Percentiles rank a stretch among this genome's conserved stretches.
Evolutionary conservation across 2,888 invertebrate genomes (phyloP).

Genomic region (Erebia ligea): DNA sequence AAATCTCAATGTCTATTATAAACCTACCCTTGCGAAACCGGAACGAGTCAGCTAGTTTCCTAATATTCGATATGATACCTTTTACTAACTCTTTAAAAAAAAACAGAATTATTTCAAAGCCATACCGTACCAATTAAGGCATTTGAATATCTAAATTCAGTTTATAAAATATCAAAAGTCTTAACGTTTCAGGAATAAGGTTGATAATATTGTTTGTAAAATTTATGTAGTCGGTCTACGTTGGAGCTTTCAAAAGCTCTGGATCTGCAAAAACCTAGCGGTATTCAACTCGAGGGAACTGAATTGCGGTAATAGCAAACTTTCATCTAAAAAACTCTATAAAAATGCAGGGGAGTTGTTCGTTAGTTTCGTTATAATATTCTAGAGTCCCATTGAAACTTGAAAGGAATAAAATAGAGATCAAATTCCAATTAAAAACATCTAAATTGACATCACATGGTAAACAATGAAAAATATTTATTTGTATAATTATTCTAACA

Average conservation of each 20-base stretch:
- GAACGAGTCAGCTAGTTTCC: too few species aligned
- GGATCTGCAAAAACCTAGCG: conserved; percentile 11
- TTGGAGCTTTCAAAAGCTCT: conserved; percentile 15
- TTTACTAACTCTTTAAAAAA: conserved; percentile 6
- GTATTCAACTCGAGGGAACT: conserved; percentile 15
- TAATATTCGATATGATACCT: conserved; percentile 10
- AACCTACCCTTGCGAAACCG: not conserved
- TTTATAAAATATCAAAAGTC: not conserved
- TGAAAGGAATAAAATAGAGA: too few species aligned
- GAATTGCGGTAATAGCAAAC: conserved; percentile 15
- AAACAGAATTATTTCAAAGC: conserved; percentile 25
- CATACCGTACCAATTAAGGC: conserved; percentile 22
- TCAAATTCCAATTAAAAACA: too few species aligned
- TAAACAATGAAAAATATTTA: too few species aligned
- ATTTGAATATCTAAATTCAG: conserved; percentile 13
- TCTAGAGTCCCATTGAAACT: too few species aligned
- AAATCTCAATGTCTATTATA: too few species aligned
- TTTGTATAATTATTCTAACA: too few species aligned
- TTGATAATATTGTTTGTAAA: conserved; percentile 8
- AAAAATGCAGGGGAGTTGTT: not conserved
- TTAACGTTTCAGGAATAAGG: not conserved
- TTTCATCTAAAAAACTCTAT: conserved; percentile 5
- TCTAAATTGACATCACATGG: too few species aligned
- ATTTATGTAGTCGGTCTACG: not conserved
- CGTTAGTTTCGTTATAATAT: not conserved